Base-by-base conservation (phyloP, 1,140 invertebrate species). In the Aphelenchoides besseyi region DNA sequence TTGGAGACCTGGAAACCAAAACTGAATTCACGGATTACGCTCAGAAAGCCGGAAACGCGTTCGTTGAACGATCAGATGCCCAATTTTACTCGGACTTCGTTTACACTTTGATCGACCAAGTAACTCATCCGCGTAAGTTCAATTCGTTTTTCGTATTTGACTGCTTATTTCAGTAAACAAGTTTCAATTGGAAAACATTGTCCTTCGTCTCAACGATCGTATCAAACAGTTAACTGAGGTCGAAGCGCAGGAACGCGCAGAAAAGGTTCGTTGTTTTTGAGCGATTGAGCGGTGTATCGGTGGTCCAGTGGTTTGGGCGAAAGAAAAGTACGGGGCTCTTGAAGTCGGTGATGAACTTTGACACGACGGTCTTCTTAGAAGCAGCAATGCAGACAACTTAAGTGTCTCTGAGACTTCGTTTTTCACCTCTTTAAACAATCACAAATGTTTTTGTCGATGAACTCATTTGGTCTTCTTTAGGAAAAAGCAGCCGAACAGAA, bases 81-180 rank as follows among this genome's bases (percentile, higher is more conserved):
- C 0, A 33, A 2, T 48, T 71, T 41, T 73, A 73, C 33, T 54
- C 33, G 5, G 12, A 54, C 48, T 73, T 73, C 48, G 72, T 73
- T 12, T 54, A 35, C 52, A 28, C 41, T 23, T 48, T 73, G 1
- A 35, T 73, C 8, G 74, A 73, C 16, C 26, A 53, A 29, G 29
- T 76, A n/a, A 75, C 53, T 28, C 29, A 32, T 8, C 74, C 72
- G 30, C 53, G 72, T 73, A 59, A 36, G 23, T 74, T 18, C 29
- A 2, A n/a, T 12, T 16, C 9, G 12, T 48, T 48, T 48, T 48
- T 48, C 41, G 41, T 48, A 16, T 37, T 57, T 72, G 0, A 69
- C 23, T 71, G 33, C 26, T 5, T 23, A 75, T 35, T n/a, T 71
- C 33, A 73, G 72, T 73, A 73, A 75, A n/a, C 23, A 73, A 73